Base-by-base conservation (phyloP, 2,797 vertebrate genomes). In the Petrocephalus schoutedeni region DNA sequence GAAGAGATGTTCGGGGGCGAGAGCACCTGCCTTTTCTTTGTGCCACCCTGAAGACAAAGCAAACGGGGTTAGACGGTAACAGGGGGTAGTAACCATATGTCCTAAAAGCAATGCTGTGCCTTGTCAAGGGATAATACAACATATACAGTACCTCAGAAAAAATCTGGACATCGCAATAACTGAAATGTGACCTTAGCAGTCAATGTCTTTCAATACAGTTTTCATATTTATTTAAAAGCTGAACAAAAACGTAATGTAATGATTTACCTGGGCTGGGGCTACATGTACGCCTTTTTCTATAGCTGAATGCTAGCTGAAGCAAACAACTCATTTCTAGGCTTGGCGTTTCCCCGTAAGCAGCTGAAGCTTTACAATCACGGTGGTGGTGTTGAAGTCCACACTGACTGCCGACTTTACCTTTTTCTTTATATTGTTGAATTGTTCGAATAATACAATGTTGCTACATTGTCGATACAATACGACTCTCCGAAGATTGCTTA, bases 1-100 rank as follows among this genome's bases (percentile, higher is more conserved):
- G 89, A 91, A 12, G 92, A 93, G 19, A 92, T 59, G 61, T 93
- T 89, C 9, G 61, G 86, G 41, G 90, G 87, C 9, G 85, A 49
- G 9, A 41, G 21, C 23, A n/a, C 88, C 10, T 14, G 14, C 41
- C 19, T 54, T 77, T 4, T 32, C 61, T 87, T 32, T 1, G 32
- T 10, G 28, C n/a, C 23, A 87, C 21, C 9, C 86, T 87, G 82
- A 10, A 82, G 12, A 87, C 23, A 89, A 3, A 87, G 14, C 56
- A 4, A 45, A 67, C 1, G 41, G 0, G 58, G 54, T 14, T 49
- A 80, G 54, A 54, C 36, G 5, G 6, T 36, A 57, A 59, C 84
- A 59, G 9, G 36, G 12, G 56, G 28, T 32, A 83, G 21, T 53
- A 83, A 54, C 8, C 9, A 53, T 21, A 53, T 9, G 41, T 45